Evolutionary conservation across 1,140 invertebrate genomes (phyloP), one percentile per base, ranked within the genome.

Genomic region (Sitophilus oryzae): DNA sequence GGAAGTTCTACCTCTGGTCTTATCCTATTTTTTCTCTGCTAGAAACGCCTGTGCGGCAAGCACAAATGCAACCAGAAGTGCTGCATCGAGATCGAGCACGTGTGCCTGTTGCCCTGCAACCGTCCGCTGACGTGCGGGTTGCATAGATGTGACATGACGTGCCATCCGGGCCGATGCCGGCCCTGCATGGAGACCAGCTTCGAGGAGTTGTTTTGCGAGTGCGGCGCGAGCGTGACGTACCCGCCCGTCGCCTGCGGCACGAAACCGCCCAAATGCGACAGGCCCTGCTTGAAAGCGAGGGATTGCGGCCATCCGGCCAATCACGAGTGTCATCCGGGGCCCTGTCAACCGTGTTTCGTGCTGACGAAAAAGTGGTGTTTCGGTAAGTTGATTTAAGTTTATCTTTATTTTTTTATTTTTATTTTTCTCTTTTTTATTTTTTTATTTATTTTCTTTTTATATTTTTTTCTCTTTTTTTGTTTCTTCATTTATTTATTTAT

Each of bases 161-260:
- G 94, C 76, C 94, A 98, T 72, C 81, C 81, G 50, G 89, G 91
- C 43, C 84, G 89, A 68, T 98, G 94, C 71, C 81, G 80, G 22
- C 82, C 85, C 1, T 96, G 93, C 68, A 82, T 83, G 58, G 76
- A 85, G 58, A 85, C 85, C 62, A 91, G 91, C 85, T 72, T 71
- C 44, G 89, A 95, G 43, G 95, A 98, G 71, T 73, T 97, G 2
- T 83, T 82, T 2, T 98, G 96, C 69, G 86, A 91, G 64, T 98
- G 96, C 74, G 94, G 94, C 1, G 76, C 79, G 0, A 82, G 84
- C 50, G 86, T 96, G 15, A 74, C 91, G 38, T 86, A 86, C 72
- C 94, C 95, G 2, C 95, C 95, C 0, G 82, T 98, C 37, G 81
- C 88, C 0, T 98, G 95, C 71, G 94, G 94, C 2, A 88, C 91